Percentiles rank a stretch among this genome's conserved stretches.
phyloP scores from a whole-genome alignment of 2,888 invertebrate species.

The Linyphia triangularis region DNA sequence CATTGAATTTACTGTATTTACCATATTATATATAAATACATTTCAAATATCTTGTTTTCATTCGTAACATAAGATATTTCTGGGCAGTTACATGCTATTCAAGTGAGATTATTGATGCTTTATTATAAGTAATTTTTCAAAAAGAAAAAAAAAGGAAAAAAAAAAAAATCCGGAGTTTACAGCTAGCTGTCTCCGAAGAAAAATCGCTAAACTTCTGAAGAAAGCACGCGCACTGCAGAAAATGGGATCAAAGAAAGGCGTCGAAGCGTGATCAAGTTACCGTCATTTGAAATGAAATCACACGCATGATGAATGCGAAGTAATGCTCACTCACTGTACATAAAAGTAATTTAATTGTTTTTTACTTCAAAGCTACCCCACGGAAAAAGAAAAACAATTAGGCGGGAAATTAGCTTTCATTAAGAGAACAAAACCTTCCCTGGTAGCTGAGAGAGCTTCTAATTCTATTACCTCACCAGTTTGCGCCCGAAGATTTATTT shows the following conservation, averaged over 20 bases:
- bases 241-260: background rate
- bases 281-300: background rate
- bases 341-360: conserved; percentile 16
- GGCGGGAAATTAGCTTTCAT: conserved; percentile 11
- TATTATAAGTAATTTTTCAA: too few relatives aligned
- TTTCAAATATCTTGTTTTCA: too few relatives aligned
- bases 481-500: background rate
- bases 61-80: too few relatives aligned
- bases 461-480: conserved; percentile 10
- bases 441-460: conserved; percentile 5
- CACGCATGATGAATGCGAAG: background rate
- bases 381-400: conserved; percentile 9
- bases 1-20: too few relatives aligned
- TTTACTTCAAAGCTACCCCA: background rate
- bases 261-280: background rate
- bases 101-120: too few relatives aligned
- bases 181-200: too few relatives aligned
- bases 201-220: too few relatives aligned
- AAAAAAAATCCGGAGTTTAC: too few relatives aligned
- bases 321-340: background rate
- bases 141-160: too few relatives aligned
- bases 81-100: too few relatives aligned
- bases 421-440: background rate
- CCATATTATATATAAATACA: too few relatives aligned
- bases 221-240: background rate